Percentiles rank a stretch among this genome's conserved stretches.
phyloP scores from a whole-genome alignment of 2,113 vertebrate species.

The Rhea pennata region DNA sequence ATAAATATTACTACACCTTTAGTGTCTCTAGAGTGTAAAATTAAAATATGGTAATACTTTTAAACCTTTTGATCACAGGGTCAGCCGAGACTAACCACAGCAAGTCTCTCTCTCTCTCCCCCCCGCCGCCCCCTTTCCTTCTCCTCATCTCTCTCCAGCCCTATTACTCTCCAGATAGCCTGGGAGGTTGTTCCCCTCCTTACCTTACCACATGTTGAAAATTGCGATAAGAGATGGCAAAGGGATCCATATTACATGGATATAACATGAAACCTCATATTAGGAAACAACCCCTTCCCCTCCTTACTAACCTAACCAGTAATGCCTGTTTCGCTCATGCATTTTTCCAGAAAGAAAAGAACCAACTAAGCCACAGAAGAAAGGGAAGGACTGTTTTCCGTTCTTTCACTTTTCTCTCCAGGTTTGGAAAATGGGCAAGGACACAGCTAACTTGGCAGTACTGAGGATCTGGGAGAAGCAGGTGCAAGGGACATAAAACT shows the following conservation, averaged over 20 bases:
- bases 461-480: background rate
- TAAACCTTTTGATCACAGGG: background rate
- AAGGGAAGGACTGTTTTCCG: background rate
- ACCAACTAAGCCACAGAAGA: background rate
- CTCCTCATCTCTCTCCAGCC: no score
- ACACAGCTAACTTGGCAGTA: background rate
- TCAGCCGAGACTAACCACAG: background rate
- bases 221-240: background rate
- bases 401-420: background rate
- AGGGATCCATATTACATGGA: no score
- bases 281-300: background rate
- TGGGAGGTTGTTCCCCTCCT: background rate
- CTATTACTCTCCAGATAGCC: background rate
- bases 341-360: background rate
- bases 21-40: background rate
- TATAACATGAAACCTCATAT: background rate
- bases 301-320: background rate
- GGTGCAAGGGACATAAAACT: background rate
- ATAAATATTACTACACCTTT: background rate
- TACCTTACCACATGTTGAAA: background rate
- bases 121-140: background rate
- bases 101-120: background rate
- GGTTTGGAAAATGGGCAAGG: background rate
- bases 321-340: background rate
- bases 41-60: background rate